A percentile compares a stretch with the other conserved stretches of the same genome.
Conservation (phyloP, 2,888 invertebrate species). For the Arenicola marina region DNA sequence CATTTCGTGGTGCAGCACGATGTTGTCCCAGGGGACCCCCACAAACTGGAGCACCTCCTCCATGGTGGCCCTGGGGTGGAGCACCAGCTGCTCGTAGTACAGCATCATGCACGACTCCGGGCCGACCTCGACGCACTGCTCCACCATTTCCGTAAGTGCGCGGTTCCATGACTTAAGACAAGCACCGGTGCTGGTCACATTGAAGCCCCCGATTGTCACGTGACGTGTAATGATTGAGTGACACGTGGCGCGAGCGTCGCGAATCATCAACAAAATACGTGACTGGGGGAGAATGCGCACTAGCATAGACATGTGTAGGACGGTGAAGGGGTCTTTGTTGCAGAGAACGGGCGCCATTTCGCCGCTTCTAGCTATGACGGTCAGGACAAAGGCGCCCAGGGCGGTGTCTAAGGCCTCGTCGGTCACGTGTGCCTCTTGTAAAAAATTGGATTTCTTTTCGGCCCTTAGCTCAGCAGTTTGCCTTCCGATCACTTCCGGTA, state of each 20-base stretch:
- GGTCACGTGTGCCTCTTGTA: constrained; percentile 68
- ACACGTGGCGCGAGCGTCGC: constrained; percentile 97
- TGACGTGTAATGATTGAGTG: constrained; percentile 97
- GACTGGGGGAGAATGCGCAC: constrained; percentile 94
- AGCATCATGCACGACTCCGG: constrained; percentile 78
- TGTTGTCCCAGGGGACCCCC: constrained; percentile 91
- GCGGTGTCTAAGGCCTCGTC: constrained; percentile 92
- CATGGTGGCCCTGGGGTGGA: constrained; percentile 79
- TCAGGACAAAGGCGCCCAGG: constrained; percentile 93
- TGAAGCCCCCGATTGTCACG: constrained; percentile 84
- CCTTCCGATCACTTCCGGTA: constrained; percentile 94
- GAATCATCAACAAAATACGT: constrained; percentile 96
- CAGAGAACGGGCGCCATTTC: constrained; percentile 92
- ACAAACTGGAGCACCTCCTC: constrained; percentile 81
- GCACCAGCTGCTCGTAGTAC: constrained; percentile 95
- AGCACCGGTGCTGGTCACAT: constrained; percentile 86
- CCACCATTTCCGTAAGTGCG: constrained; percentile 87
- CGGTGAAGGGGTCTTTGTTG: constrained; percentile 98
- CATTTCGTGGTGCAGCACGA: constrained; percentile 96
- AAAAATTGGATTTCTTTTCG: constrained; percentile 56
- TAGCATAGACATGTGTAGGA: constrained; percentile 95
- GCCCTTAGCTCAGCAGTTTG: constrained; percentile 94
- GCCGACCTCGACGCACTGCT: constrained; percentile 51
- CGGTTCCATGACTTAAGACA: constrained; percentile 97
- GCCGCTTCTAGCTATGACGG: constrained; percentile 76